Evolutionary conservation across 2,113 vertebrate genomes (phyloP).

Genomic region (Forbesichthys agassizii): DNA sequence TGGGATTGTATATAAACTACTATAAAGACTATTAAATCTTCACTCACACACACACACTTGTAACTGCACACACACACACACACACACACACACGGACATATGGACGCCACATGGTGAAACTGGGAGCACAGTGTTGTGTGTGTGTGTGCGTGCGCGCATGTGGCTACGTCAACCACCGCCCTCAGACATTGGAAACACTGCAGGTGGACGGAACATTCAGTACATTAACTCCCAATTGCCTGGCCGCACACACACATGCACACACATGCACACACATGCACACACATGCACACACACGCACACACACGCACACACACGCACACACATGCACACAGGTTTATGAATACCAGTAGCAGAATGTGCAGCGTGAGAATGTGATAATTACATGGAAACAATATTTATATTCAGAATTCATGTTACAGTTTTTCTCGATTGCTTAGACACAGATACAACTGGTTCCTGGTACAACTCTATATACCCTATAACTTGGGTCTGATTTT

Average conservation of each 20-base stretch:
- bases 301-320: constrained; percentile 1
- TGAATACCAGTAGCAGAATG: too few species aligned
- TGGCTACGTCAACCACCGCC: not conserved
- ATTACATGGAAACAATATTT: too few species aligned
- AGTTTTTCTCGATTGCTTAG: too few species aligned
- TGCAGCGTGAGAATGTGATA: too few species aligned
- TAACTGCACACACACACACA: not conserved
- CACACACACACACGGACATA: constrained; percentile 39
- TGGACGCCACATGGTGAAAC: constrained; percentile 62
- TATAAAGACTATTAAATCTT: too few species aligned
- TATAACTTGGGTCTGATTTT: too few species aligned
- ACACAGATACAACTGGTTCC: too few species aligned
- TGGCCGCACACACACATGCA: not conserved
- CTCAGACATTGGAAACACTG: not conserved
- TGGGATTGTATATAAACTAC: not conserved
- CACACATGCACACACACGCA: constrained; percentile 11
- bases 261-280: constrained; percentile 3
- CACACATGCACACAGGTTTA: not conserved
- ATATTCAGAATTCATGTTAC: too few species aligned
- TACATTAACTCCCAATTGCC: too few species aligned
- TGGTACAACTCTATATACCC: too few species aligned
- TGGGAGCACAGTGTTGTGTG: constrained; percentile 17
- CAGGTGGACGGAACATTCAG: not conserved
- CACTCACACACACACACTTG: not conserved
- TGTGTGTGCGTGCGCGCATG: constrained; percentile 1